phyloP scores from a whole-genome alignment of 2,113 vertebrate species.

The Leuciscus idus region DNA sequence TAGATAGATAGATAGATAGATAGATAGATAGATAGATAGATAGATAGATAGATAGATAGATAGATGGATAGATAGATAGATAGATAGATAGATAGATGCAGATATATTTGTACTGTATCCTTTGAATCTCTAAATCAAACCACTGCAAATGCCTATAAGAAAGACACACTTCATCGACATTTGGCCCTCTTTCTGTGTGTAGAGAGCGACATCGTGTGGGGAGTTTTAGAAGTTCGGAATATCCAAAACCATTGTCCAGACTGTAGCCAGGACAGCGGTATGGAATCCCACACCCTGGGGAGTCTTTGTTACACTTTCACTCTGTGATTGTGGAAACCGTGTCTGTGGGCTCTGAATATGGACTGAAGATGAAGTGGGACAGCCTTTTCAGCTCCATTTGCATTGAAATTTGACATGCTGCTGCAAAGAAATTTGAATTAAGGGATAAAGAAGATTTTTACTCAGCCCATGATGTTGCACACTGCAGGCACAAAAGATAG shows the following conservation, averaged over 20 bases:
- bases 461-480: background rate
- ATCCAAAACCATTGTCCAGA: background rate
- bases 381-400: background rate
- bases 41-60: background rate
- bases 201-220: constrained; percentile 34
- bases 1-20: background rate
- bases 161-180: constrained; percentile 45
- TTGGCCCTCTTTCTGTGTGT: background rate
- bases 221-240: too few relatives aligned
- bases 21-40: background rate
- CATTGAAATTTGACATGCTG: constrained; percentile 8
- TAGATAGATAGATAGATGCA: background rate
- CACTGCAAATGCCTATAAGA: constrained; percentile 5
- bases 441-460: constrained; percentile 1
- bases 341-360: background rate
- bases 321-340: constrained; percentile 19
- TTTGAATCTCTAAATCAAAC: constrained; percentile 23
- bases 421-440: background rate
- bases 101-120: background rate
- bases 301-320: constrained; percentile 16
- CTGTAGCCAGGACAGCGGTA: background rate
- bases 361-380: background rate
- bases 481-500: background rate
- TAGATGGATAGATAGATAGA: background rate
- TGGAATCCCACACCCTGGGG: constrained; percentile 29